Evolutionary conservation across 2,113 vertebrate species (phyloP).

Genomic region (Ellobius talpinus): DNA sequence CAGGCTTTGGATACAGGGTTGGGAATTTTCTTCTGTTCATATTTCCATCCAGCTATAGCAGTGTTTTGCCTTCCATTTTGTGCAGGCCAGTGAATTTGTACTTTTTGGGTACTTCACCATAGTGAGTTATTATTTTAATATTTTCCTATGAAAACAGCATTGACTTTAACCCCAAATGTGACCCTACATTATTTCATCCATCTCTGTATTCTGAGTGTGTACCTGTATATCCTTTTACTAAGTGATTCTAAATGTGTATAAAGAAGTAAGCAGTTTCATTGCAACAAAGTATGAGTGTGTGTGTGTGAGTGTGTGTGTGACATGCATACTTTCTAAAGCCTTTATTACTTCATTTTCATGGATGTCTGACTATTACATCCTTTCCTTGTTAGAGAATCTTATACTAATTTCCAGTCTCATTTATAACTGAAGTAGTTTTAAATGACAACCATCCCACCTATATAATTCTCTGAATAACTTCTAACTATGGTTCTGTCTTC

Average conservation of each 20-base stretch:
- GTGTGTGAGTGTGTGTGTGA: not conserved
- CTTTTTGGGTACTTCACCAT: conserved; percentile 25
- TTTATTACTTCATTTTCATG: not conserved
- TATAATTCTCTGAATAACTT: not conserved
- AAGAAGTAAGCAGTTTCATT: not conserved
- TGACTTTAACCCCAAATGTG: not conserved
- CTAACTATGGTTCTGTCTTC: not conserved
- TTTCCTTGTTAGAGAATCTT: not conserved
- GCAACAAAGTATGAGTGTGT: not conserved
- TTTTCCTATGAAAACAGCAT: not conserved
- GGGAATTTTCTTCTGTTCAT: conserved; percentile 1
- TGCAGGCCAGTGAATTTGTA: not conserved
- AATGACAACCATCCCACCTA: not conserved
- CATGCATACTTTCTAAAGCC: not conserved
- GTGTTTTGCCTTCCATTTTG: not conserved
- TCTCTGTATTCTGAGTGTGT: not conserved
- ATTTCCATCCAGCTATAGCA: not conserved
- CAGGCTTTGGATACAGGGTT: not conserved
- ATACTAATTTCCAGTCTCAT: conserved; percentile 7
- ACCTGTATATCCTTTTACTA: not conserved
- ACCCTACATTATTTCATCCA: not conserved
- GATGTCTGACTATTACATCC: not conserved
- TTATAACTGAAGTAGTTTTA: not conserved
- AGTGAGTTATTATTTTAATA: conserved; percentile 33
- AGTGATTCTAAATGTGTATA: conserved; percentile 1